A percentile compares a stretch with the other conserved stretches of the same genome.
Conservation (phyloP, 2,797 vertebrate genomes). For the Lophotriccus pileatus region DNA sequence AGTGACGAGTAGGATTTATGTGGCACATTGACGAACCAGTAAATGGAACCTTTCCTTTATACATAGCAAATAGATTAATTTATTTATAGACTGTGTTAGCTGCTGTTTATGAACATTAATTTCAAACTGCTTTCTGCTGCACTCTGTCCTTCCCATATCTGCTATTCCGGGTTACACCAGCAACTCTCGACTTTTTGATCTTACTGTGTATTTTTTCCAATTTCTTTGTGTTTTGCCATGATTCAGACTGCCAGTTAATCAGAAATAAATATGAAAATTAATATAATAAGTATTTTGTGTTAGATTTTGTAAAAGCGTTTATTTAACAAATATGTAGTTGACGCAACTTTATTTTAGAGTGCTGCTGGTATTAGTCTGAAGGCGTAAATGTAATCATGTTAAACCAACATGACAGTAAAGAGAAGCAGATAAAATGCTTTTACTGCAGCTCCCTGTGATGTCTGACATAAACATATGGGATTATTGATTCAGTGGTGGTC, state of each 20-base stretch:
- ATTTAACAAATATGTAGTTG: neutral
- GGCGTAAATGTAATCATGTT: neutral
- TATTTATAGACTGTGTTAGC: neutral
- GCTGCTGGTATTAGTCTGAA: neutral
- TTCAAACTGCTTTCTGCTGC: neutral
- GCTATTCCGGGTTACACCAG: neutral
- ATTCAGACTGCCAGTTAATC: neutral
- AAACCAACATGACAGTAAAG: neutral
- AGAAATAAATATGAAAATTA: neutral
- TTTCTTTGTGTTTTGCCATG: neutral
- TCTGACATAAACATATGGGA: neutral
- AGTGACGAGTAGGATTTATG: fast-evolving
- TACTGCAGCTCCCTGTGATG: neutral
- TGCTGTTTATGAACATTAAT: neutral
- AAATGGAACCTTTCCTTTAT: neutral
- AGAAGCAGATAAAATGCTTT: neutral
- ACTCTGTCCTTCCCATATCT: neutral
- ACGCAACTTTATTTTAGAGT: neutral
- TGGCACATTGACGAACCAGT: neutral
- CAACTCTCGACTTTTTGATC: neutral
- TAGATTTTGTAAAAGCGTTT: neutral
- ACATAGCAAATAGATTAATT: neutral
- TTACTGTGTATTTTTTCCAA: neutral
- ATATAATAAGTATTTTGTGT: neutral
- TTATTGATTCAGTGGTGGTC: neutral